These are phyloP conservation scores for Caranx ignobilis DNA, from an alignment of 2,113 vertebrate genomes.

Conservation along the genomic window DNA sequence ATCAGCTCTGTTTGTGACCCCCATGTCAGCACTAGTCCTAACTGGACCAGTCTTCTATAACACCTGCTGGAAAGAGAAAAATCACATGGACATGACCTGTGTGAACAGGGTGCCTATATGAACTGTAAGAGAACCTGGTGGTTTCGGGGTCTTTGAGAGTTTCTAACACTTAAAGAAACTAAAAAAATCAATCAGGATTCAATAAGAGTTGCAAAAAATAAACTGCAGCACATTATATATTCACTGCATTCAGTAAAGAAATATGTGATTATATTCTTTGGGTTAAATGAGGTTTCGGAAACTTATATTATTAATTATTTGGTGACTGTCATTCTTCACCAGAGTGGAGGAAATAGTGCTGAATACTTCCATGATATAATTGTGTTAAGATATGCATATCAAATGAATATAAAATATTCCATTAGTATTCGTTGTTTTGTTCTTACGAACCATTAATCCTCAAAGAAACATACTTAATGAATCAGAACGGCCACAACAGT, in stretches of 20 bases:
- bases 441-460: background rate
- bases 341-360: background rate
- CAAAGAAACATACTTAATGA: background rate
- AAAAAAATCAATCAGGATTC: background rate
- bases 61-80: slow-evolving; percentile 48
- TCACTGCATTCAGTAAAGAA: background rate
- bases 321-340: background rate
- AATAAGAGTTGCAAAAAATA: too few species aligned
- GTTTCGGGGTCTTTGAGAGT: background rate
- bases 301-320: background rate
- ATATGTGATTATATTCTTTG: background rate
- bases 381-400: too few species aligned
- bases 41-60: slow-evolving; percentile 55
- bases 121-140: slow-evolving; percentile 22
- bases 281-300: background rate
- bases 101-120: background rate
- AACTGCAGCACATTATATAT: background rate
- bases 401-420: background rate
- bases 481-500: background rate
- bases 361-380: too few species aligned
- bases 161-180: background rate
- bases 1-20: slow-evolving; percentile 73
- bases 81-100: slow-evolving; percentile 36
- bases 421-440: too few species aligned
- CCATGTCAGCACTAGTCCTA: slow-evolving; percentile 71